Evolutionary conservation across 2,113 vertebrate species (phyloP).

Genomic region (Piaya cayana): DNA sequence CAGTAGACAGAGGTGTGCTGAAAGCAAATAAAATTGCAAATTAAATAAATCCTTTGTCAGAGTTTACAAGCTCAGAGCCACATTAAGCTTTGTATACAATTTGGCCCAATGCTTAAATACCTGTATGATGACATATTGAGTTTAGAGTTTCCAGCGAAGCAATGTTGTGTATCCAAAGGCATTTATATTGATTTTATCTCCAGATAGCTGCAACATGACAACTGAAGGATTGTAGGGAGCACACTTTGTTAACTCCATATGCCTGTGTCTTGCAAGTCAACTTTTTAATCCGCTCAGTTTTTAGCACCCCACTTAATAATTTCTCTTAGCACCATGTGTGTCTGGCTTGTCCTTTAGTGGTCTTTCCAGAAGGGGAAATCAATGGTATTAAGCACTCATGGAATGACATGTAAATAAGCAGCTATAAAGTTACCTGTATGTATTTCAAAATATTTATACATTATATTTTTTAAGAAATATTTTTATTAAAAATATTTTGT

Average conservation of each 20-base stretch:
- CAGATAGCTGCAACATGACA: constrained; percentile 6
- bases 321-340: background rate
- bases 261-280: background rate
- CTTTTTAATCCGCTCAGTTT: constrained; percentile 48
- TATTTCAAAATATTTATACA: background rate
- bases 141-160: background rate
- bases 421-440: background rate
- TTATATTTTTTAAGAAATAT: no score
- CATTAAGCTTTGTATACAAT: background rate
- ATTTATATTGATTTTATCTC: constrained; percentile 44
- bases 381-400: constrained; percentile 30
- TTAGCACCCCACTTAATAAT: constrained; percentile 38
- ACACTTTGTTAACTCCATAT: constrained; percentile 18
- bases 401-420: constrained; percentile 21
- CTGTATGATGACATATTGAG: background rate
- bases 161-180: background rate
- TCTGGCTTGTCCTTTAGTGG: constrained; percentile 23
- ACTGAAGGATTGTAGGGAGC: constrained; percentile 27
- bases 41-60: constrained; percentile 10
- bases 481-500: no score
- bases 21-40: background rate
- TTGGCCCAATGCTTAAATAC: constrained; percentile 24
- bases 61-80: background rate
- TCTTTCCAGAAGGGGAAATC: constrained; percentile 29
- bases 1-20: background rate